Percentiles rank a stretch among this genome's conserved stretches.
Conservation (phyloP, 2,888 invertebrate species). For the Antitype chi region DNA sequence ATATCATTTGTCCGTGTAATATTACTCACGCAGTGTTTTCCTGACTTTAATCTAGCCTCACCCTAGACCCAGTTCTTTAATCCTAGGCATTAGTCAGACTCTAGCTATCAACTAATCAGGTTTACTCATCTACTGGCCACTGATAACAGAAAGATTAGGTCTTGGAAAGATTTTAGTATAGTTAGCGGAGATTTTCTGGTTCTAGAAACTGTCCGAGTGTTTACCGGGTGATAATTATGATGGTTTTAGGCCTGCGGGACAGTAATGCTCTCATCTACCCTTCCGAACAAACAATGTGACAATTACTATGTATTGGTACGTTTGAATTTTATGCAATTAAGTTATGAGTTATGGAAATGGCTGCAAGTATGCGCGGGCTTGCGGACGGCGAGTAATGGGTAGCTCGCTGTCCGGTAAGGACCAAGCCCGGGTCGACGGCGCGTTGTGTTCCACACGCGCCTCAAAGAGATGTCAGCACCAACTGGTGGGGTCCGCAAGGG, state of each 20-base stretch:
- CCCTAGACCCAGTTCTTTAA: constrained; percentile 65
- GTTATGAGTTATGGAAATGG: too few species aligned
- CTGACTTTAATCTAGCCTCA: constrained; percentile 43
- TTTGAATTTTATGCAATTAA: too few species aligned
- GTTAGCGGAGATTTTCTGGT: constrained; percentile 21
- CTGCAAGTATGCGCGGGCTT: too few species aligned
- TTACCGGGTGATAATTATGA: constrained; percentile 20
- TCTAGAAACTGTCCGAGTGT: constrained; percentile 19
- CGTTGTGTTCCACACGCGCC: too few species aligned
- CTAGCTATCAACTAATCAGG: constrained; percentile 36
- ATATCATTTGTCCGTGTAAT: background rate
- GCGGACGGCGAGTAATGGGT: too few species aligned
- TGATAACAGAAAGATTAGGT: constrained; percentile 58
- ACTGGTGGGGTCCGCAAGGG: too few species aligned
- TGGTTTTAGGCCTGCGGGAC: background rate
- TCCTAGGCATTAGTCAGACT: constrained; percentile 52
- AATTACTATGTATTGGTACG: too few species aligned
- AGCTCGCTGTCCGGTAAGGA: too few species aligned
- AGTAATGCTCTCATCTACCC: background rate
- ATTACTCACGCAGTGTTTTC: constrained; percentile 21
- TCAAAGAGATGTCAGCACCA: too few species aligned
- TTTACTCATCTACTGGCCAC: constrained; percentile 24
- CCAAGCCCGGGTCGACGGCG: too few species aligned
- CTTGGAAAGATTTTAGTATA: constrained; percentile 45
- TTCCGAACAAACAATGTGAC: background rate